These are phyloP conservation scores for Pluvialis apricaria DNA, from an alignment of 2,113 vertebrate species.

Conservation along the genomic window DNA sequence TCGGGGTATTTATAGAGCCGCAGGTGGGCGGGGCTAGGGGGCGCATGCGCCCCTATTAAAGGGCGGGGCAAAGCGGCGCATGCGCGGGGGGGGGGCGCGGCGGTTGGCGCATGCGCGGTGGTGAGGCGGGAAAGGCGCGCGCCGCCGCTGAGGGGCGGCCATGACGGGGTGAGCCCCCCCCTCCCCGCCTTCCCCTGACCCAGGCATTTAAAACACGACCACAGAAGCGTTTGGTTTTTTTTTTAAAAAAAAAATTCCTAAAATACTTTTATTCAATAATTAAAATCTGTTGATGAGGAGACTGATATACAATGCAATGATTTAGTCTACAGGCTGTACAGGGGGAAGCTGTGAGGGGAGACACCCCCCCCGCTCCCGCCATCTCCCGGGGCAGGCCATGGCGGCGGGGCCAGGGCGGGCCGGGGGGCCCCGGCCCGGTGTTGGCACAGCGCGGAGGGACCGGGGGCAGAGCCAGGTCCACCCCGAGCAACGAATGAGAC, in stretches of 20 bases:
- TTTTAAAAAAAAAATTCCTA: conserved; percentile 81
- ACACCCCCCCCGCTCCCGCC: not conserved
- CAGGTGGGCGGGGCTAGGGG: accelerated
- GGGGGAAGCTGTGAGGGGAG: conserved; percentile 65
- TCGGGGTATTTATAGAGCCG: accelerated
- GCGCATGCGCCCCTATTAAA: accelerated
- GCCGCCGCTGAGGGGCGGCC: accelerated
- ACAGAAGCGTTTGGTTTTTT: not conserved
- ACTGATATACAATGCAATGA: conserved; percentile 86
- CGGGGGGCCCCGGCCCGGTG: not conserved
- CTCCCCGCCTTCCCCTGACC: no score
- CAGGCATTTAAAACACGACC: not conserved
- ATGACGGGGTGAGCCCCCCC: no score
- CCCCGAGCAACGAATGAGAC: not conserved
- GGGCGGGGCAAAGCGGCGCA: accelerated
- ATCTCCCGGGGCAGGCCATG: not conserved
- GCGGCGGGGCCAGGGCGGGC: not conserved
- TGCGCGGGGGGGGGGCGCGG: not conserved
- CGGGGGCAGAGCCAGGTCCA: not conserved
- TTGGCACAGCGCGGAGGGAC: conserved; percentile 3
- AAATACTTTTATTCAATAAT: conserved; percentile 90
- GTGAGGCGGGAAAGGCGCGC: not conserved
- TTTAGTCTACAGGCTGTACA: conserved; percentile 82
- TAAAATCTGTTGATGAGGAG: conserved; percentile 84
- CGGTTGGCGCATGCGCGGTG: not conserved